These are phyloP conservation scores for Microcebus murinus DNA, from an alignment of 2,113 vertebrate species.

Conservation along the genomic window DNA sequence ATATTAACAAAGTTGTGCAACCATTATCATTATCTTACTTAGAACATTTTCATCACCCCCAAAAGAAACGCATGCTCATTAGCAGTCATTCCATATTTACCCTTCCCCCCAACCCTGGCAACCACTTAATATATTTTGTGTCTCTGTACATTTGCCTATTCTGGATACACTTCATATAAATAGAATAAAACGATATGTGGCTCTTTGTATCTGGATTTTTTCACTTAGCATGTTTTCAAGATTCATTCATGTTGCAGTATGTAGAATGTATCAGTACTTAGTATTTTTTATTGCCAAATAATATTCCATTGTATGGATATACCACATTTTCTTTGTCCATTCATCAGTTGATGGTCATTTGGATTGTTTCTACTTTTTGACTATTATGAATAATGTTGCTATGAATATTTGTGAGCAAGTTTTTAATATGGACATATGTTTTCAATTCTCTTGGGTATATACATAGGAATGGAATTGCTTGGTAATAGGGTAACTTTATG, in stretches of 20 bases:
- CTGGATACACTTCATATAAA: not conserved
- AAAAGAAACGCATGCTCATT: not conserved
- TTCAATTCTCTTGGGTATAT: not conserved
- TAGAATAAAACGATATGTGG: not conserved
- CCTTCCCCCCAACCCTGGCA: not conserved
- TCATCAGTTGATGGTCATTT: not conserved
- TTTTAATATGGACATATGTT: not conserved
- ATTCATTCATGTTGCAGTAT: not conserved
- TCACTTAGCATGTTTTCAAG: not conserved
- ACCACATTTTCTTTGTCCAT: not conserved
- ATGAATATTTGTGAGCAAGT: not conserved
- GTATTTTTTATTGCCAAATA: constrained; percentile 30
- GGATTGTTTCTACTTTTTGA: not conserved
- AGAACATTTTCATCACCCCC: not conserved
- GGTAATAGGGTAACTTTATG: not conserved
- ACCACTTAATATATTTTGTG: not conserved
- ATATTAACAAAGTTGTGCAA: not conserved
- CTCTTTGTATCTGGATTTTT: not conserved
- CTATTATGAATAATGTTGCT: not conserved
- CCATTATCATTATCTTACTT: not conserved
- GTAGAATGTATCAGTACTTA: not conserved
- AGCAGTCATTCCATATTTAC: not conserved
- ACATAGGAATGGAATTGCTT: not conserved
- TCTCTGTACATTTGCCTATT: not conserved
- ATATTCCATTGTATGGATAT: not conserved